These are phyloP conservation scores for Orthosia incerta DNA, from an alignment of 2,888 invertebrate species.

Conservation along the genomic window DNA sequence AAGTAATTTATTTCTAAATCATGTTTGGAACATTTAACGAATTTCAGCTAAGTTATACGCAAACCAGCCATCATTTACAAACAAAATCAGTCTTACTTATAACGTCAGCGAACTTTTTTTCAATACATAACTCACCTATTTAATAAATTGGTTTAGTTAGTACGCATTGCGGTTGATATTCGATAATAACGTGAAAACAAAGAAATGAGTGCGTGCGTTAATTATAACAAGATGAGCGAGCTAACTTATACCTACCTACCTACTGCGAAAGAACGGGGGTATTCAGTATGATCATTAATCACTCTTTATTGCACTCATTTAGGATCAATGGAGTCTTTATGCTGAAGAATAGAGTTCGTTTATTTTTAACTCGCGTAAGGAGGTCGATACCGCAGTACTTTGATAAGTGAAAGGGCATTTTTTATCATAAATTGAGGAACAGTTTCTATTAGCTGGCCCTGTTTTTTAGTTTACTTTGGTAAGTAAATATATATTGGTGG, in stretches of 20 bases:
- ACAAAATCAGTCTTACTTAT: conserved; percentile 31
- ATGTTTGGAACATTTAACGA: conserved; percentile 13
- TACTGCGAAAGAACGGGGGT: conserved; percentile 68
- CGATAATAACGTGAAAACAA: conserved; percentile 53
- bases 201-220: conserved; percentile 50
- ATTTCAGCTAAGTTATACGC: background rate
- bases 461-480: background rate
- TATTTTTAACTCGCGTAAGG: conserved; percentile 77
- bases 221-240: conserved; percentile 66
- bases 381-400: conserved; percentile 69
- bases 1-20: conserved; percentile 23
- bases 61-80: conserved; percentile 17
- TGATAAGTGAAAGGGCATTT: conserved; percentile 67
- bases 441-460: background rate
- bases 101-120: conserved; percentile 56
- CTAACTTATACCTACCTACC: conserved; percentile 34
- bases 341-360: conserved; percentile 74
- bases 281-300: conserved; percentile 81
- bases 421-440: conserved; percentile 41
- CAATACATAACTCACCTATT: conserved; percentile 55
- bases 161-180: conserved; percentile 59
- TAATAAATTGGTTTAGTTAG: conserved; percentile 48
- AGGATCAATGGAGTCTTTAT: conserved; percentile 83
- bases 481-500: background rate
- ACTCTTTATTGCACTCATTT: conserved; percentile 81